Percentiles rank a stretch among this genome's conserved stretches.
Conservation (phyloP, 2,113 vertebrate species). For the Himantopus leucocephalus region DNA sequence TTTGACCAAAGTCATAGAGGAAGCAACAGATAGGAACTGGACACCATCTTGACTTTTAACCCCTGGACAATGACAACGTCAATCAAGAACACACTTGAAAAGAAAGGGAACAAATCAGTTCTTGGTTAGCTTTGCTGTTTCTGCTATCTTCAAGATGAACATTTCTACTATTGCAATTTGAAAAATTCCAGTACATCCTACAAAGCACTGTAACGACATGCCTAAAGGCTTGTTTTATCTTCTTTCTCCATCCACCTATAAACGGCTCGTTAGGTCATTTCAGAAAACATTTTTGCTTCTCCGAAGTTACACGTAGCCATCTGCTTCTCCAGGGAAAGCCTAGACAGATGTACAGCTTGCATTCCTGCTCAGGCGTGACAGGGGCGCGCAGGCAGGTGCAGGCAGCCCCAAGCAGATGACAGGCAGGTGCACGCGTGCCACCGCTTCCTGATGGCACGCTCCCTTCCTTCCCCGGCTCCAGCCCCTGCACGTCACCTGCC, state of each 20-base stretch:
- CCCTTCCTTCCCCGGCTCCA: neutral
- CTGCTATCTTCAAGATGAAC: neutral
- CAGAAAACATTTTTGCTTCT: constrained; percentile 42
- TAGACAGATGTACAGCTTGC: constrained; percentile 71
- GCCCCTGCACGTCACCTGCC: constrained; percentile 26
- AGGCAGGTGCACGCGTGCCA: constrained; percentile 62
- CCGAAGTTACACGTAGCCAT: neutral
- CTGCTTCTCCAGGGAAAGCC: constrained; percentile 54
- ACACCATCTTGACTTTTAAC: neutral
- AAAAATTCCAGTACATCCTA: neutral
- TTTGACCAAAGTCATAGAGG: neutral
- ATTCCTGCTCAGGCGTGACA: constrained; percentile 64
- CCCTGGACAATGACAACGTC: neutral
- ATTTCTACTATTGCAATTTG: neutral
- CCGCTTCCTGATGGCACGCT: constrained; percentile 63
- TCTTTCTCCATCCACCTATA: constrained; percentile 66
- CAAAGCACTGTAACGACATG: neutral
- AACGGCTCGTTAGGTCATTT: constrained; percentile 67
- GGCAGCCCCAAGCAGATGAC: constrained; percentile 64
- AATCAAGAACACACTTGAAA: neutral
- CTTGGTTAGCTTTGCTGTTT: neutral
- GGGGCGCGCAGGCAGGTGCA: constrained; percentile 64
- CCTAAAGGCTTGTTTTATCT: constrained; percentile 72
- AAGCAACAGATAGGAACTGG: neutral
- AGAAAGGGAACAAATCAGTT: neutral